Evolutionary conservation across 2,888 invertebrate genomes (phyloP).

Genomic region (Orgyia antiqua): DNA sequence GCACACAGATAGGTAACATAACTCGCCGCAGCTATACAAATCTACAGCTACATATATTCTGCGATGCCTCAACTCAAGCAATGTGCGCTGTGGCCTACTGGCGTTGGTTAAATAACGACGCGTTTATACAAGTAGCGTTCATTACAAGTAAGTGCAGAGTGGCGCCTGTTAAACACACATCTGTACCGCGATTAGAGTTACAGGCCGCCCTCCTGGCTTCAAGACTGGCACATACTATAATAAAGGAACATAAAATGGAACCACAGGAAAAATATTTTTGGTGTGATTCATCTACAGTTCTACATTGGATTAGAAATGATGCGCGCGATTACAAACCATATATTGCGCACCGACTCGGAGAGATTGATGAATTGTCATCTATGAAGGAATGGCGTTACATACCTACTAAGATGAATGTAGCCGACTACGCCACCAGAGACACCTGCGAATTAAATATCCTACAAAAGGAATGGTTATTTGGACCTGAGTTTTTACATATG

Average conservation of each 20-base stretch:
- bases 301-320: background rate
- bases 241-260: background rate
- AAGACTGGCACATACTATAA: background rate
- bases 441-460: background rate
- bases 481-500: too few species aligned
- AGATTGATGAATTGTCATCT: background rate
- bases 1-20: too few species aligned
- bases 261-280: background rate
- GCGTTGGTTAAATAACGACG: constrained; percentile 3
- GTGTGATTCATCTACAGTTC: constrained; percentile 1
- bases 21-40: constrained; percentile 5
- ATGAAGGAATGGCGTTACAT: background rate
- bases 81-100: constrained; percentile 11
- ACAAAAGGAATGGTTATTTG: too few species aligned
- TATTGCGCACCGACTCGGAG: background rate
- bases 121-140: background rate
- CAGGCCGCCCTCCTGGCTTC: background rate
- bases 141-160: background rate
- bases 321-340: background rate
- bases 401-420: background rate
- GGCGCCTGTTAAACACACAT: background rate
- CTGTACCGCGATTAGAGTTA: background rate
- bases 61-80: constrained; percentile 7
- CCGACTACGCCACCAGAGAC: background rate
- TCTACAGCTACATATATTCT: too few species aligned